A percentile compares a stretch with the other conserved stretches of the same genome.
Conservation (phyloP, 2,113 vertebrate species). For the Chaetorhynchus papuensis region DNA sequence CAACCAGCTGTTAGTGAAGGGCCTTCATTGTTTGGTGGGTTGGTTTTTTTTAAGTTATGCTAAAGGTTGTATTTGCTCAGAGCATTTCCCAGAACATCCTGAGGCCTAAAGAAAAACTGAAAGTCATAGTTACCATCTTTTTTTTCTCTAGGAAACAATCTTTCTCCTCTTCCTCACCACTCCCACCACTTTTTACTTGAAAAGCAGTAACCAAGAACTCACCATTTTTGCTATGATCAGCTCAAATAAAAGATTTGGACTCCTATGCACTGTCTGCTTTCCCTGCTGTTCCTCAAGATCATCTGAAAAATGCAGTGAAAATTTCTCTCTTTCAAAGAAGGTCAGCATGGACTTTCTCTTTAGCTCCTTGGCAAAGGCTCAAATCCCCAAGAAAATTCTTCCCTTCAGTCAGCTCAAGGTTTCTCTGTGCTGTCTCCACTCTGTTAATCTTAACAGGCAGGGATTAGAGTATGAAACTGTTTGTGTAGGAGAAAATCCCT, state of each 20-base stretch:
- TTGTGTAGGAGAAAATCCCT: constrained; percentile 38
- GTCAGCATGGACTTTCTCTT: constrained; percentile 45
- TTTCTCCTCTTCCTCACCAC: neutral
- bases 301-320: neutral
- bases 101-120: neutral
- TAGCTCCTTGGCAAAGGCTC: constrained; percentile 34
- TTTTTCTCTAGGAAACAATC: neutral
- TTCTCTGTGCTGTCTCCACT: constrained; percentile 24
- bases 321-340: constrained; percentile 25
- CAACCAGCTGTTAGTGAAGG: neutral
- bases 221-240: neutral
- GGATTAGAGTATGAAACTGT: constrained; percentile 30
- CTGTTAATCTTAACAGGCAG: constrained; percentile 8
- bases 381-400: constrained; percentile 58
- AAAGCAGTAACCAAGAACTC: neutral
- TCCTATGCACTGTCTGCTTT: neutral
- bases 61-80: neutral
- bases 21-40: neutral
- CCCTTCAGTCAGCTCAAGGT: constrained; percentile 23
- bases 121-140: neutral
- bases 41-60: neutral
- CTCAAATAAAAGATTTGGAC: neutral
- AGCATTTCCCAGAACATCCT: neutral
- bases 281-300: neutral
- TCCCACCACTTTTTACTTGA: neutral